Percentiles rank a stretch among this genome's conserved stretches.
Conservation (phyloP, 92 coral and sea anemone species). For the Micromussa lordhowensis region DNA sequence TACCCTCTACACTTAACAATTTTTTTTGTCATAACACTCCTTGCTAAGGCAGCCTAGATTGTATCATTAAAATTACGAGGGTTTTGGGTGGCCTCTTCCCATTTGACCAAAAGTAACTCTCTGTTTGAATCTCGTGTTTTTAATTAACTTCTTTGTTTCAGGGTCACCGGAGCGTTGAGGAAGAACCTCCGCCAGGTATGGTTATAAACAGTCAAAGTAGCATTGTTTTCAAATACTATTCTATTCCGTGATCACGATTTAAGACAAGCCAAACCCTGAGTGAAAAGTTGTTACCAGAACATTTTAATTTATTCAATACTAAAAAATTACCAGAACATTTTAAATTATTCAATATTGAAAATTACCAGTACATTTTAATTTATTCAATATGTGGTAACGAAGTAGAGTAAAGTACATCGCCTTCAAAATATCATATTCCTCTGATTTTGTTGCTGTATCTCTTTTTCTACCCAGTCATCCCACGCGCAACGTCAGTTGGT, state of each 20-base stretch:
- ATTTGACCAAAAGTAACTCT: background rate
- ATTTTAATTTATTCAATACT: too few species aligned
- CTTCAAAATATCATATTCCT: background rate
- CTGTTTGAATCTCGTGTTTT: background rate
- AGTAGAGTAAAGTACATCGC: too few species aligned
- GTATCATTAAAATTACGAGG: too few species aligned
- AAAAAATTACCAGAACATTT: too few species aligned
- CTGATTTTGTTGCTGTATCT: background rate
- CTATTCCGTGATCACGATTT: too few species aligned
- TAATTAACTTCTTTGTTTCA: background rate
- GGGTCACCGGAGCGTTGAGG: conserved; percentile 24
- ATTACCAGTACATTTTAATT: too few species aligned
- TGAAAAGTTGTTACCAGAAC: too few species aligned
- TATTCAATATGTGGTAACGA: too few species aligned
- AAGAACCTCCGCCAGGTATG: conserved; percentile 44
- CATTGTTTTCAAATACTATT: too few species aligned
- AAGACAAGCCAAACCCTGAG: too few species aligned
- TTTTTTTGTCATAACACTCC: background rate
- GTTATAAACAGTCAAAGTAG: background rate
- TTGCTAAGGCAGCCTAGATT: background rate
- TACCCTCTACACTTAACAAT: too few species aligned
- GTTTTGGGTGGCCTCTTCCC: background rate
- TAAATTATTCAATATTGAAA: too few species aligned
- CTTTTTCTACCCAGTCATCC: conserved; percentile 33
- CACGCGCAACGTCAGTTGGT: conserved; percentile 72